Evolutionary conservation across 2,888 invertebrate species (phyloP), one percentile per base, ranked within the genome.

Genomic region (Tupiocoris notatus): DNA sequence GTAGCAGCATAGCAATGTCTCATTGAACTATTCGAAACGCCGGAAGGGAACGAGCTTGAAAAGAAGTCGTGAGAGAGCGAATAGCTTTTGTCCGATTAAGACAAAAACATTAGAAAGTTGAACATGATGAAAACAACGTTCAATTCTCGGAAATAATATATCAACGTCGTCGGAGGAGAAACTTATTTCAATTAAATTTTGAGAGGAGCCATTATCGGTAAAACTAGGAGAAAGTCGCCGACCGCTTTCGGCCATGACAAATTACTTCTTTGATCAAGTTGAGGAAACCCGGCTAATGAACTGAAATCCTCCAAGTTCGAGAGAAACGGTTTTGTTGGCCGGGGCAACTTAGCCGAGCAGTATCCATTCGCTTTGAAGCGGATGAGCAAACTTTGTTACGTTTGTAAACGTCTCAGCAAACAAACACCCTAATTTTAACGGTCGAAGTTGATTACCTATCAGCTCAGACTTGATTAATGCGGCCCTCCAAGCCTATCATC

Each of bases 221-320:
- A 57, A 67, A 67, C 67, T 67, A 56, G 56, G 54, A 22, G 67
- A 67, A 56, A 22, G 67, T 57, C 56, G 67, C n/a, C 9, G 57
- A 17, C 21, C 57, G 22, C 57, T 67, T 67, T 67, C 56, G 22
- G 22, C 21, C 21, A n/a, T 57, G 67, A 67, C 56, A 54, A 67
- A 67, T 67, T 54, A 21, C 67, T 67, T 54, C 67, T 67, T 67
- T 67, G 67, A 67, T 67, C 54, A 22, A 67, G 56, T 56, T 12
- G 18, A 39, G 39, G 39, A 12, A 65, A 25, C 18, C 65, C 25
- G 17, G 25, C 39, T 65, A 65, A 65, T 65, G 65, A 39, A 65
- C 25, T 39, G 18, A 65, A 65, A 65, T 39, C 39, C 2, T 18
- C 65, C 39, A 39, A 65, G 65, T 65, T 65, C 39, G 39, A 65